phyloP scores from a whole-genome alignment of 2,113 vertebrate species.

The Ciconia maguari region DNA sequence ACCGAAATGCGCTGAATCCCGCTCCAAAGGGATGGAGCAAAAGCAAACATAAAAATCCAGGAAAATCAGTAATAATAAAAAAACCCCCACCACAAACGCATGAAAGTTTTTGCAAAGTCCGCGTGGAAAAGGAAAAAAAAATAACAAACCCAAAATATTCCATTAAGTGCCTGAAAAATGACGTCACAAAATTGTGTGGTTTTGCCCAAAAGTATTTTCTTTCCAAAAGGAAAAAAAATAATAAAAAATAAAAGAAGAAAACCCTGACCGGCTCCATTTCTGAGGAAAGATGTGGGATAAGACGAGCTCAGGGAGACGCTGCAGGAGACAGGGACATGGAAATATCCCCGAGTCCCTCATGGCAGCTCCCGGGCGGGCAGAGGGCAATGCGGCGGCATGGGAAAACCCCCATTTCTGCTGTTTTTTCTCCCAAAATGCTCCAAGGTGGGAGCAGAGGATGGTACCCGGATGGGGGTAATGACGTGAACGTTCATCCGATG shows the following conservation, averaged over 20 bases:
- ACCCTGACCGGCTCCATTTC: background rate
- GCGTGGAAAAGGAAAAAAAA: background rate
- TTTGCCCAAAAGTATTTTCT: background rate
- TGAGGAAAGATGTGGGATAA: background rate
- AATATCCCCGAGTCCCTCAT: background rate
- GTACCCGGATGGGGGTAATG: background rate
- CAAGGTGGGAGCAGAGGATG: background rate
- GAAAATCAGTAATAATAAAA: background rate
- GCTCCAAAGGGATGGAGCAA: background rate
- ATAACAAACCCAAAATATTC: background rate
- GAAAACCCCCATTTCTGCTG: background rate
- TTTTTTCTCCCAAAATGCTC: background rate
- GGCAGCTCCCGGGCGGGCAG: background rate
- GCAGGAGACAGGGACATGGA: background rate
- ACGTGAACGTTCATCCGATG: background rate
- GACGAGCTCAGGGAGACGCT: background rate
- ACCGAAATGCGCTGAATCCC: background rate
- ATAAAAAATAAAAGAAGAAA: background rate
- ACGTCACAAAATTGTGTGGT: background rate
- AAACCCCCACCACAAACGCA: background rate
- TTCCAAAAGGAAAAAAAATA: background rate
- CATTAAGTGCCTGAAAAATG: background rate
- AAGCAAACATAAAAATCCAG: background rate
- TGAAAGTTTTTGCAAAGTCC: background rate
- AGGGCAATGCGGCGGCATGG: accelerated